These are phyloP conservation scores for Myioborus melanocephalus DNA, from an alignment of 2,797 vertebrate genomes.

Conservation along the genomic window DNA sequence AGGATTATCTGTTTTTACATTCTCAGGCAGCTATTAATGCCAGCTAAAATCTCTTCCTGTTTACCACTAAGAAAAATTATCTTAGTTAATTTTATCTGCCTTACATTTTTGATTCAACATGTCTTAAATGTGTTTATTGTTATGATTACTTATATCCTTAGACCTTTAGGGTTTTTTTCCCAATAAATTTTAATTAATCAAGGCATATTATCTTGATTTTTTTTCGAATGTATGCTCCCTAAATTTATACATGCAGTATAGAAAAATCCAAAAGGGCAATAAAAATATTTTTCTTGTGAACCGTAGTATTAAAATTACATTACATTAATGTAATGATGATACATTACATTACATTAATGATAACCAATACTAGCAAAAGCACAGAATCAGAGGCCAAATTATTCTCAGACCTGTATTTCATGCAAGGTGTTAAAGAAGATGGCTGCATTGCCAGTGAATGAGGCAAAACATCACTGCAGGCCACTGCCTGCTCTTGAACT, in stretches of 20 bases:
- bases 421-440: background rate
- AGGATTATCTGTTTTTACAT: background rate
- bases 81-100: background rate
- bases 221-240: background rate
- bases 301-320: background rate
- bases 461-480: background rate
- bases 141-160: background rate
- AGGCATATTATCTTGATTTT: background rate
- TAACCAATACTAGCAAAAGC: background rate
- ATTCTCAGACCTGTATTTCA: background rate
- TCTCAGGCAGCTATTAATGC: background rate
- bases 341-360: background rate
- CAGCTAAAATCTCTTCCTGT: conserved; percentile 23
- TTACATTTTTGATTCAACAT: background rate
- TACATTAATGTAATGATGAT: background rate
- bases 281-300: background rate
- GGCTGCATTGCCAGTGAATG: background rate
- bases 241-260: background rate
- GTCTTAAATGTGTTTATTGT: background rate
- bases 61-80: background rate
- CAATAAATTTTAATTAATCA: background rate
- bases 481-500: background rate
- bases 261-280: background rate
- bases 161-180: background rate
- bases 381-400: background rate